Conservation (phyloP, 2,113 vertebrate genomes). For the Clinocottus analis region DNA sequence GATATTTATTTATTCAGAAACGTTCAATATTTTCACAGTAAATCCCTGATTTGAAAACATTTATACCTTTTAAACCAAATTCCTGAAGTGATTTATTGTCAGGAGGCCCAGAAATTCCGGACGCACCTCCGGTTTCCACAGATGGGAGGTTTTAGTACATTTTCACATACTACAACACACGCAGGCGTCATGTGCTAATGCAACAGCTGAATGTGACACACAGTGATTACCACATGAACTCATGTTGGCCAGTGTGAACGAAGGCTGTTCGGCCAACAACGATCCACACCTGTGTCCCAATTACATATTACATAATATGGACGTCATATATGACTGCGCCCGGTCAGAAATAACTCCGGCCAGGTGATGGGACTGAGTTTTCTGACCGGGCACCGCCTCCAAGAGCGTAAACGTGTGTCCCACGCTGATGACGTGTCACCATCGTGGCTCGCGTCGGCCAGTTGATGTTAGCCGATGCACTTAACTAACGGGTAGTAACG, state of each 20-base stretch:
- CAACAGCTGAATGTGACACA: slow-evolving; percentile 8
- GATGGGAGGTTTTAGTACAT: slow-evolving; percentile 3
- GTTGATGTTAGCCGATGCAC: too few relatives aligned
- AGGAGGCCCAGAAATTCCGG: slow-evolving; percentile 12
- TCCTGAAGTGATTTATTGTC: slow-evolving; percentile 11
- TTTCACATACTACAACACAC: not conserved
- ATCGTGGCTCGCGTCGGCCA: too few relatives aligned
- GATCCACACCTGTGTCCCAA: not conserved
- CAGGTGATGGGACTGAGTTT: too few relatives aligned
- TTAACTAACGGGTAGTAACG: too few relatives aligned
- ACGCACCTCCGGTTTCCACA: not conserved
- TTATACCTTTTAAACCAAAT: slow-evolving; percentile 9
- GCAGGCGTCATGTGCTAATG: not conserved
- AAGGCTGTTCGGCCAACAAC: not conserved
- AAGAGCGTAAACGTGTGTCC: too few relatives aligned
- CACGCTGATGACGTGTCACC: too few relatives aligned
- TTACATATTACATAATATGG: not conserved
- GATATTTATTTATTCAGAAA: slow-evolving; percentile 11
- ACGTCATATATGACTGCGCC: too few relatives aligned
- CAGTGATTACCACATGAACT: not conserved
- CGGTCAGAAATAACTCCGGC: too few relatives aligned
- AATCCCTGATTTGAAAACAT: slow-evolving; percentile 7
- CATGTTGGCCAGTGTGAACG: not conserved
- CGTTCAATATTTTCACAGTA: slow-evolving; percentile 2
- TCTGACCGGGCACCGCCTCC: too few relatives aligned